Evolutionary conservation across 2,888 invertebrate species (phyloP).

Genomic region (Altica lythri): DNA sequence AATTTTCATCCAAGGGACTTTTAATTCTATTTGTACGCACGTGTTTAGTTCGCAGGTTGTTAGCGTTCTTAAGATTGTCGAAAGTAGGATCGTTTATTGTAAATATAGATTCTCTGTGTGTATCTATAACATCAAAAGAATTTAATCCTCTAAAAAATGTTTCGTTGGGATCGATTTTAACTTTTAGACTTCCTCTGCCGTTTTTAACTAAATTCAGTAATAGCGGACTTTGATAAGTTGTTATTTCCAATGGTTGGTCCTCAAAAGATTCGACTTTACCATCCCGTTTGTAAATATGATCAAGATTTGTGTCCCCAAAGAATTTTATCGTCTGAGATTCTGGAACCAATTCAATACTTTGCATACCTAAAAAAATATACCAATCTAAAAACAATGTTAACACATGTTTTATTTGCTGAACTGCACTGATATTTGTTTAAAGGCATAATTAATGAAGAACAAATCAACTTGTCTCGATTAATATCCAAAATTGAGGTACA

Average conservation of each 20-base stretch:
- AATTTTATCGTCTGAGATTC: conserved; percentile 77
- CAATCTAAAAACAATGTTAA: too few species aligned
- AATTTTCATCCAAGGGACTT: conserved; percentile 71
- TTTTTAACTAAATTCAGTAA: conserved; percentile 53
- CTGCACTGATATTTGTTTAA: too few species aligned
- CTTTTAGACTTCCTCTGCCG: conserved; percentile 61
- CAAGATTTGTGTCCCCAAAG: conserved; percentile 76
- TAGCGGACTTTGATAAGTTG: conserved; percentile 54
- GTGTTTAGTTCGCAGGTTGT: conserved; percentile 67
- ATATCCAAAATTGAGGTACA: too few species aligned
- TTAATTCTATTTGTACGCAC: conserved; percentile 74
- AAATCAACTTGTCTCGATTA: too few species aligned
- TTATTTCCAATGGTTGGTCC: conserved; percentile 61
- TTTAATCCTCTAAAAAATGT: conserved; percentile 65
- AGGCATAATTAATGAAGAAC: too few species aligned
- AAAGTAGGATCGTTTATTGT: conserved; percentile 76
- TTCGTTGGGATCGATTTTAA: conserved; percentile 58
- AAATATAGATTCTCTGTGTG: conserved; percentile 67
- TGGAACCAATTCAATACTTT: conserved; percentile 80
- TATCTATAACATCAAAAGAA: conserved; percentile 71
- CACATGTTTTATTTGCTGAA: too few species aligned
- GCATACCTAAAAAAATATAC: conserved; percentile 59
- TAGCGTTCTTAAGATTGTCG: conserved; percentile 70
- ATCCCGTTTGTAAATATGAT: conserved; percentile 74
- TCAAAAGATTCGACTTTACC: conserved; percentile 67